These are phyloP conservation scores for Isichthys henryi DNA, from an alignment of 2,113 vertebrate genomes.

Conservation along the genomic window DNA sequence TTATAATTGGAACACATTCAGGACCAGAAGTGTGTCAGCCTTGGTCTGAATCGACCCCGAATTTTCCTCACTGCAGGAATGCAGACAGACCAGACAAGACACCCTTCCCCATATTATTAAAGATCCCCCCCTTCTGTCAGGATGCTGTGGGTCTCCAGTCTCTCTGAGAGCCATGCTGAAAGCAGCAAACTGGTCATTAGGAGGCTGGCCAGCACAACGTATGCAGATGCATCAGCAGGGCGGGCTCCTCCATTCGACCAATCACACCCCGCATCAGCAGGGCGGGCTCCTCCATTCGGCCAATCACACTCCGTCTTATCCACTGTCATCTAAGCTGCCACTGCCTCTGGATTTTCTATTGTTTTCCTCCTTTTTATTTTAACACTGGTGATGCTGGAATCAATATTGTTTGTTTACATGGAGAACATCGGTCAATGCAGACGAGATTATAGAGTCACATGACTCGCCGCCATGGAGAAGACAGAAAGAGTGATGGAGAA, in stretches of 20 bases:
- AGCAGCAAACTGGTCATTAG: not conserved
- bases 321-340: not conserved
- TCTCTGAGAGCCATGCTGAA: not conserved
- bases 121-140: not conserved
- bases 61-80: not conserved
- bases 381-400: not conserved
- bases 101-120: not conserved
- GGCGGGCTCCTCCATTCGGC: not conserved
- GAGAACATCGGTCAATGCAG: not conserved
- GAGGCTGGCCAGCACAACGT: not conserved
- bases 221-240: not conserved
- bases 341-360: not conserved
- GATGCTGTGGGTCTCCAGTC: not conserved
- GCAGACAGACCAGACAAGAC: not conserved
- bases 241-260: not conserved
- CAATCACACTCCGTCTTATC: not conserved
- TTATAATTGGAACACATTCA: not conserved
- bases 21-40: not conserved
- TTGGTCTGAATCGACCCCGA: not conserved
- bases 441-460: not conserved
- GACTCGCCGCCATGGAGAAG: not conserved
- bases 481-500: constrained; percentile 1
- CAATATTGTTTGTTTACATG: not conserved
- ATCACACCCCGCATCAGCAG: not conserved
- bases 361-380: not conserved